Base-by-base conservation (phyloP, 1,140 invertebrate genomes). In the Samia ricini region DNA sequence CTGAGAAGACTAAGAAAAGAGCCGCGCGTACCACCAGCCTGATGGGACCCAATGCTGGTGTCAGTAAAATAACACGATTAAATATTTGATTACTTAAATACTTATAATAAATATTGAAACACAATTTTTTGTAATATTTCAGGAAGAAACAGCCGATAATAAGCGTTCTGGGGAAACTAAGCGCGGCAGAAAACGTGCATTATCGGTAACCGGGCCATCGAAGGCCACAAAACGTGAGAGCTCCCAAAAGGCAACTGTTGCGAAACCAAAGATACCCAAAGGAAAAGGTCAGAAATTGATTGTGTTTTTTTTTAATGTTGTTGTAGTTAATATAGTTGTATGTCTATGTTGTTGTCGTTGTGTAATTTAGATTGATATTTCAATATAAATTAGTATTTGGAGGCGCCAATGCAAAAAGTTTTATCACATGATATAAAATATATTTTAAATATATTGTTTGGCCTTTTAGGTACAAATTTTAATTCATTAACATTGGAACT, bases 101-200 rank as follows among this genome's bases (percentile, higher is more conserved):
- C 29, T 24, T 26, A 55, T 55, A 7, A 21, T 23, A 23, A 55
- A 55, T 12, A 22, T 7, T 55, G n/a, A 50, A 6, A 19, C 5
- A 50, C 18, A 50, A 15, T 50, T 5, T 19, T 10, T 50, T 50
- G 20, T 49, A 19, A n/a, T 58, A 20, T 68, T 78, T 59, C 50
- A 83, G 80, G 74, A 74, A 20, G 74, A 76, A 62, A 12, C 63
- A 2, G 19, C 29, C 1, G 60, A 70, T 18, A 64, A 48, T 26
- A 75, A 78, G 64, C 64, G 74, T 2, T 70, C 63, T 4, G 55
- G 36, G 8, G 74, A 75, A 1, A 79, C 77, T 24, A 77, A 76
- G 56, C 77, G 83, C 21, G 83, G 83, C 2, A 73, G 83, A 19
- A 87, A 89, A 58, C 70, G 81, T 3, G 83, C 83, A 0, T 66